Percentiles rank a stretch among this genome's conserved stretches.
Conservation (phyloP, 2,888 invertebrate genomes). For the Chymomyza fuscimana region DNA sequence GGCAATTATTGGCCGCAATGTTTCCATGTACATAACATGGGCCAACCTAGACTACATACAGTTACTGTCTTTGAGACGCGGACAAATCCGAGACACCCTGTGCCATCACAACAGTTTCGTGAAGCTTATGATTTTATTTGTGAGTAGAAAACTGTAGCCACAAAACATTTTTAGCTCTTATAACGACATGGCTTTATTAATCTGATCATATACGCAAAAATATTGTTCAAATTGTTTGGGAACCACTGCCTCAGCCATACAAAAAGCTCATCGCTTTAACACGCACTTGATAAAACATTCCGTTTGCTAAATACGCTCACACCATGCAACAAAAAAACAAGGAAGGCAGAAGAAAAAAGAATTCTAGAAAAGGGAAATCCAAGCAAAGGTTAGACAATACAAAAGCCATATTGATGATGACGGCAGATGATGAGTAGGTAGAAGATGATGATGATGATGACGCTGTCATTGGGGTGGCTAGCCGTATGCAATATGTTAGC, state of each 20-base stretch:
- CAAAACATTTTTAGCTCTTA: no score
- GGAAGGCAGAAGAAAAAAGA: no score
- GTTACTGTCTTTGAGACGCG: no score
- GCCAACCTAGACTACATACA: no score
- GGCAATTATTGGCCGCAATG: no score
- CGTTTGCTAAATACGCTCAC: not conserved
- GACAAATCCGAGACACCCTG: no score
- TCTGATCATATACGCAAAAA: no score
- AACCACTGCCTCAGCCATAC: not conserved
- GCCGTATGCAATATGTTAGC: not conserved
- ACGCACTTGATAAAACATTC: not conserved
- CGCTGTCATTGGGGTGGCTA: conserved; percentile 21
- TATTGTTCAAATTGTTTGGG: not conserved
- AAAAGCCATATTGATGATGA: conserved; percentile 20
- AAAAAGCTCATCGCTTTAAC: not conserved
- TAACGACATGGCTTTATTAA: no score
- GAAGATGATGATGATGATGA: not conserved
- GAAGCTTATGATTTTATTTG: no score
- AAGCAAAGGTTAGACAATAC: conserved; percentile 2
- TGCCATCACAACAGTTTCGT: no score
- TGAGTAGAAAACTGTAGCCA: no score
- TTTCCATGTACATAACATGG: no score
- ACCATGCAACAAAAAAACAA: not conserved
- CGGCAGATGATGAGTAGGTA: not conserved
- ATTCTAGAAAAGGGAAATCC: not conserved